Evolutionary conservation across 2,888 invertebrate genomes (phyloP).

Genomic region (Heliconius sara): DNA sequence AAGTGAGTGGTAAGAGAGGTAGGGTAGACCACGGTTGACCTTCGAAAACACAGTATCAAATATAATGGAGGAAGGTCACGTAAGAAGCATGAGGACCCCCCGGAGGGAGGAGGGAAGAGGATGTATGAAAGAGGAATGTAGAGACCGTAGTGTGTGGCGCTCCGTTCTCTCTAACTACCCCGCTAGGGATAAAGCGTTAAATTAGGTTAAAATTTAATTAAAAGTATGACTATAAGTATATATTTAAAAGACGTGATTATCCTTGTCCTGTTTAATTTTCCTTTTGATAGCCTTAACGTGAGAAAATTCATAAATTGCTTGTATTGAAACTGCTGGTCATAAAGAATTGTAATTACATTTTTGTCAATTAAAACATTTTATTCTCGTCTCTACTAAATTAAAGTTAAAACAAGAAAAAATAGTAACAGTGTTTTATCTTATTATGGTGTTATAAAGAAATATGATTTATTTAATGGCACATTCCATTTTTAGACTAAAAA

Average conservation of each 20-base stretch:
- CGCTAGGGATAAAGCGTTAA: too few relatives aligned
- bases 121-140: too few relatives aligned
- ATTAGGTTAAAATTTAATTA: neutral
- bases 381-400: neutral
- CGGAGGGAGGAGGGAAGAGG: too few relatives aligned
- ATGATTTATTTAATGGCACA: neutral
- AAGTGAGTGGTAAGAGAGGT: too few relatives aligned
- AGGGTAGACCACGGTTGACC: too few relatives aligned
- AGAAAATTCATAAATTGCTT: conserved; percentile 27
- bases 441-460: neutral
- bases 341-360: too few relatives aligned
- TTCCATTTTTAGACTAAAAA: neutral
- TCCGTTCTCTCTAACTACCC: too few relatives aligned
- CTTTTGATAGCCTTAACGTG: conserved; percentile 36
- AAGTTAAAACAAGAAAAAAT: neutral
- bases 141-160: too few relatives aligned
- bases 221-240: neutral
- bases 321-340: neutral
- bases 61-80: too few relatives aligned
- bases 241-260: neutral
- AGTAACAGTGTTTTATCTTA: neutral
- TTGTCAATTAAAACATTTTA: neutral
- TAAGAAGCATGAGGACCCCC: too few relatives aligned
- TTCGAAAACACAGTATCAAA: too few relatives aligned
- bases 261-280: conserved; percentile 26